Base-by-base conservation (phyloP, 2,888 invertebrate species). In the Thereva unica region DNA sequence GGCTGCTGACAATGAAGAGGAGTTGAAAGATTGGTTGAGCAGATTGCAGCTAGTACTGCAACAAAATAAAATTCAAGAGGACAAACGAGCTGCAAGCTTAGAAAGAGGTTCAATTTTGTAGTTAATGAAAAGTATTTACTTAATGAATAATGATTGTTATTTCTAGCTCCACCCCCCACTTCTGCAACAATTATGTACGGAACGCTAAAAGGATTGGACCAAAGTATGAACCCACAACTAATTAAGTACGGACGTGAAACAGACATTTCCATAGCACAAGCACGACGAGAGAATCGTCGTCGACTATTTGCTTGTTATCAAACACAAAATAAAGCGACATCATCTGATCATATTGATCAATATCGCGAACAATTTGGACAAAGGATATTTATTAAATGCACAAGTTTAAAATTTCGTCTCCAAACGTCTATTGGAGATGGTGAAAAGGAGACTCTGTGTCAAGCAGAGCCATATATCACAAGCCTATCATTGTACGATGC, bases 231-330 rank as follows among this genome's bases (percentile, higher is more conserved):
- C 82, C 95, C 95, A 0, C 92, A 94, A 74, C 82, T 95, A 64
- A 92, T 93, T 78, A 89, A 91, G 78, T 96, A 95, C 78, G 91
- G 94, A 0, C 85, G 93, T 42, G 95, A 96, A 83, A 95, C 95
- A 0, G 95, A 95, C 75, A 85, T 89, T 71, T 91, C 93, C 34
- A 92, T 95, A 74, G 89, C 92, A 23, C 86, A 88, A 68, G 87
- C 92, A 0, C 84, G 95, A 54, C 88, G 88, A 73, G 95, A 95
- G 76, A 87, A 88, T 74, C 85, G 95, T 65, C 86, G 89, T 69
- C 87, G 91, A 73, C 82, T 96, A 45, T 95, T 95, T 80, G 86
- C 84, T 65, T 84, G 90, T 55, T 90, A 89, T 61, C 82, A 83
- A 73, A 79, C 80, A 69, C 73, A 80, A 12, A 79, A 77, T 69